A percentile compares a stretch with the other conserved stretches of the same genome.
Evolutionary conservation across 2,797 vertebrate species (phyloP).

Genomic region (Alectoris magna): DNA sequence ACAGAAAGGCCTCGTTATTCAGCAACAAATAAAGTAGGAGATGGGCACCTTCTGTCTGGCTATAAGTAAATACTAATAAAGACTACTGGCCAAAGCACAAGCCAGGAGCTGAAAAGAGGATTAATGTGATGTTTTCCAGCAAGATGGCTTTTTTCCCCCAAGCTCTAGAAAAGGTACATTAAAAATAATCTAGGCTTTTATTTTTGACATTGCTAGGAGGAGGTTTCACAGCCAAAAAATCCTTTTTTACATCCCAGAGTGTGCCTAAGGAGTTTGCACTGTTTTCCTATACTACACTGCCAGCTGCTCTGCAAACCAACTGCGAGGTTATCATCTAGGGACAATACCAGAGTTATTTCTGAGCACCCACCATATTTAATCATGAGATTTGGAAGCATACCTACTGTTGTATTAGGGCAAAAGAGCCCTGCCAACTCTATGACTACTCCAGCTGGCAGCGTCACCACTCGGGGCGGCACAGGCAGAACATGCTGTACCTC

Average conservation of each 20-base stretch:
- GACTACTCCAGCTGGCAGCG: conserved; percentile 13
- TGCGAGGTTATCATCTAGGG: not conserved
- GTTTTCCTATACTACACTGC: not conserved
- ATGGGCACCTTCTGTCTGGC: not conserved
- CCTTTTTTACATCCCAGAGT: not conserved
- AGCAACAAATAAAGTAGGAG: not conserved
- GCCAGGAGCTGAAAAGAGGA: not conserved
- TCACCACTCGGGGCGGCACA: not conserved
- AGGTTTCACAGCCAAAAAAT: conserved; percentile 4
- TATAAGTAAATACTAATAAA: not conserved
- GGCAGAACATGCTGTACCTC: not conserved
- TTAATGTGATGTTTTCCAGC: conserved; percentile 30
- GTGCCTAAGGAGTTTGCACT: not conserved
- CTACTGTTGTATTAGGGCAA: not conserved
- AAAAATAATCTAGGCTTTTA: conserved; percentile 33
- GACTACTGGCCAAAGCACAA: not conserved
- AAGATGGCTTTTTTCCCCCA: not conserved
- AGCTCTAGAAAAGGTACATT: conserved; percentile 1
- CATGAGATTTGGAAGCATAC: not conserved
- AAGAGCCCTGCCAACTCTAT: not conserved
- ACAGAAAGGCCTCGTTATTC: not conserved
- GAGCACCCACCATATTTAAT: conserved; percentile 3
- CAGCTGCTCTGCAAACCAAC: conserved; percentile 8
- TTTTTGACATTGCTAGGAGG: not conserved
- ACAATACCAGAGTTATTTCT: conserved; percentile 4